Evolutionary conservation across 2,888 invertebrate species (phyloP).

Genomic region (Opisthograptis luteolata): DNA sequence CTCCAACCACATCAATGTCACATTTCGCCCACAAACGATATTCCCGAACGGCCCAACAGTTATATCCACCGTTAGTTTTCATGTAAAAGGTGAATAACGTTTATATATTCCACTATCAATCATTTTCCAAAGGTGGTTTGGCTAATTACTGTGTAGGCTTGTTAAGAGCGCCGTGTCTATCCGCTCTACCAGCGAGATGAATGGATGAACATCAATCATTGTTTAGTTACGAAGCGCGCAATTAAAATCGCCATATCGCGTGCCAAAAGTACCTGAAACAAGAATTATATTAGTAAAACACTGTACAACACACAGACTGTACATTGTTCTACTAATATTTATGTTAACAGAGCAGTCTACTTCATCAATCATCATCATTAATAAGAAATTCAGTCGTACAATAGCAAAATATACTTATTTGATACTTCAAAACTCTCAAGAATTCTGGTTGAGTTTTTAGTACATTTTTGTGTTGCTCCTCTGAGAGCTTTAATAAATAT

Average conservation of each 20-base stretch:
- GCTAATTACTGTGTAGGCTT: slow-evolving; percentile 49
- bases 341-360: too few species aligned
- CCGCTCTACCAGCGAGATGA: slow-evolving; percentile 46
- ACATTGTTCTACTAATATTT: too few species aligned
- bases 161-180: slow-evolving; percentile 50
- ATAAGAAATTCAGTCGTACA: too few species aligned
- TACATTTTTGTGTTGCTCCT: too few species aligned
- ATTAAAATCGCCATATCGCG: slow-evolving; percentile 33
- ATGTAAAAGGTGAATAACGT: slow-evolving; percentile 27
- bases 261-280: slow-evolving; percentile 5
- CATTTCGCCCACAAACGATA: not conserved
- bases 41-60: slow-evolving; percentile 2
- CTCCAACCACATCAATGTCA: slow-evolving; percentile 1
- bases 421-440: too few species aligned
- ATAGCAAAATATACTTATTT: too few species aligned
- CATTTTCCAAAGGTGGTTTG: slow-evolving; percentile 49
- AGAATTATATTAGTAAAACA: too few species aligned
- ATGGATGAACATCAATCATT: slow-evolving; percentile 58
- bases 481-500: too few species aligned
- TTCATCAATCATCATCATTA: too few species aligned
- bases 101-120: slow-evolving; percentile 45
- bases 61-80: slow-evolving; percentile 21
- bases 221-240: slow-evolving; percentile 45
- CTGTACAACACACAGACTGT: too few species aligned
- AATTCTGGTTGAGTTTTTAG: too few species aligned